Conservation (phyloP, 2,888 invertebrate genomes). For the Tenthredo distinguenda region DNA sequence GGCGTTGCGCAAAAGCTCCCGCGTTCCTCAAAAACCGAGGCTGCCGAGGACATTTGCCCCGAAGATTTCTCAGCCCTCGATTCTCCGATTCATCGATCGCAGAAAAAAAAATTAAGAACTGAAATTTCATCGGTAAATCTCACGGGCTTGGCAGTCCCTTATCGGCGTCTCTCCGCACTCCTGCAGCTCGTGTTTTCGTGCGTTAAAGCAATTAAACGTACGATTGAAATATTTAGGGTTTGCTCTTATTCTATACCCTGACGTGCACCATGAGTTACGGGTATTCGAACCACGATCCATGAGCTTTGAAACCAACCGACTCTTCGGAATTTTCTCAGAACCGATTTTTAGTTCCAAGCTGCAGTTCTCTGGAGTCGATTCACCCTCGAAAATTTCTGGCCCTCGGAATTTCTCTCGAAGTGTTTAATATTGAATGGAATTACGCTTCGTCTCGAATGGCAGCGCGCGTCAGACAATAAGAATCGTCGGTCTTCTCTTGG, state of each 20-base stretch:
- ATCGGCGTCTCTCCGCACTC: not conserved
- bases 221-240: constrained; percentile 28
- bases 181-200: constrained; percentile 23
- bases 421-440: not conserved
- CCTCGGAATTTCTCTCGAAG: not conserved
- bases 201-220: constrained; percentile 35
- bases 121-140: constrained; percentile 8
- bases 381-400: not conserved
- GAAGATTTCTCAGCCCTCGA: not conserved
- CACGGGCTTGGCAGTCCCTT: not conserved
- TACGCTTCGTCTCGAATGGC: not conserved
- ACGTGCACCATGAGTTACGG: constrained; percentile 25
- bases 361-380: not conserved
- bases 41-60: not conserved
- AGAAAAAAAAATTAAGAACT: not conserved
- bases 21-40: not conserved
- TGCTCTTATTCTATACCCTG: constrained; percentile 27
- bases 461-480: constrained; percentile 7
- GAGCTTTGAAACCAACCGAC: not conserved
- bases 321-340: not conserved
- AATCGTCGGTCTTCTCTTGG: not conserved
- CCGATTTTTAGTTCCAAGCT: not conserved
- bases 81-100: not conserved
- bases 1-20: not conserved
- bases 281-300: not conserved